Base-by-base conservation (phyloP, 2,113 vertebrate genomes). In the Manacus vitellinus region DNA sequence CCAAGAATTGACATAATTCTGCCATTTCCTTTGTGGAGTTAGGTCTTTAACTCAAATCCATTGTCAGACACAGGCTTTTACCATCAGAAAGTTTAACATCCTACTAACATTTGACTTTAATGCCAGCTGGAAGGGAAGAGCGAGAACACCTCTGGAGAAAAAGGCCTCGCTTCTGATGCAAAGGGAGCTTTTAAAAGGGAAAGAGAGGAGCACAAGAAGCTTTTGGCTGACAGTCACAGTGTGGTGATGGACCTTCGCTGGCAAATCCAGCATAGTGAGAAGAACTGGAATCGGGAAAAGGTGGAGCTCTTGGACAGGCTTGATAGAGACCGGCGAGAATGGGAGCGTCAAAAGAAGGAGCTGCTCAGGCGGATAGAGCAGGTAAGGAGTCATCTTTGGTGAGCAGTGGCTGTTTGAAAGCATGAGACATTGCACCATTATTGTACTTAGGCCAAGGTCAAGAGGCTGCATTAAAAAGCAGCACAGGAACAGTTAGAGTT, bases 191-290 rank as follows among this genome's bases (percentile, higher is more conserved):
- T 98, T 30, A 98, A 97, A 85, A 98, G 96, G 95, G 99, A 99
- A 97, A 98, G 97, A 9, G 99, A 99, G 93, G 99, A 98, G 62
- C 99, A 99, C 85, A 98, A 96, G 96, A 98, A 98, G 46, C 98
- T 99, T 66, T 98, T 99, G 72, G 98, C 99, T 0, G 99, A 99
- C 76, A 99, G 98, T 92, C 99, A 99, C 44, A 93, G 97, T 65
- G 94, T 98, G 78, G 98, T 98, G 41, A 97, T 99, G 98, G 99
- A 99, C 94, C 98, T 99, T 43, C 98, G 98, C 94, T 99, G 99
- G 99, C 99, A 99, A 97, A 98, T 99, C 78, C 99, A 99, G 94
- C 99, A 99, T 73, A 98, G 97, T 1, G 99, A 99, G 97, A 99
- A 98, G 95, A 98, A 98, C 93, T 99, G 99, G 99, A 98, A 97